Evolutionary conservation across 2,888 invertebrate species (phyloP).

Genomic region (Neocrepidodera transversa): DNA sequence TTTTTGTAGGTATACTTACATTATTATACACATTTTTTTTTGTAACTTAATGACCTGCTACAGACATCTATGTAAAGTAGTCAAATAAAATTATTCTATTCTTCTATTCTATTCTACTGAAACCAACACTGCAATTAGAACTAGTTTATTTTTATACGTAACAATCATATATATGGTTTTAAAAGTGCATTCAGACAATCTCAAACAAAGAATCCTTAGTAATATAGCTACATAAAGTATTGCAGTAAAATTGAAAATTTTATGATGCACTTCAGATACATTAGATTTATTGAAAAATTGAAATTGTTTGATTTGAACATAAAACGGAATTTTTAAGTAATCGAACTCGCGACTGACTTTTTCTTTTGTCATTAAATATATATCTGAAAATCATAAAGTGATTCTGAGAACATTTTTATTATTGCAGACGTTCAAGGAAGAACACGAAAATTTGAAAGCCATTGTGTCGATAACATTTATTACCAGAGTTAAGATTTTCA

Average conservation of each 20-base stretch:
- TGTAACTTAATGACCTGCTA: too few species aligned
- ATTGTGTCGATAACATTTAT: too few species aligned
- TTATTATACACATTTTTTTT: too few species aligned
- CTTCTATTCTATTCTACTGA: too few species aligned
- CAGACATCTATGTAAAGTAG: too few species aligned
- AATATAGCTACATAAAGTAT: constrained; percentile 44
- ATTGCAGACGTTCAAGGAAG: too few species aligned
- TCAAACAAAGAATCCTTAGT: constrained; percentile 39
- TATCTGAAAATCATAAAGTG: not conserved
- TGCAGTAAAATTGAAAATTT: constrained; percentile 49
- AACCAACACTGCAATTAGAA: constrained; percentile 2
- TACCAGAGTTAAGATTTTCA: too few species aligned
- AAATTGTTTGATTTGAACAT: constrained; percentile 19
- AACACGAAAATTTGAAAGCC: too few species aligned
- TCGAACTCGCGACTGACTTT: not conserved
- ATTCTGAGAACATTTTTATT: not conserved
- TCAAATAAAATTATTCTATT: too few species aligned
- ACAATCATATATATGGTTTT: constrained; percentile 46
- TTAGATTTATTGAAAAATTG: constrained; percentile 33
- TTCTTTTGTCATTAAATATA: not conserved
- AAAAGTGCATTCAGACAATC: constrained; percentile 38
- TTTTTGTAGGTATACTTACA: too few species aligned
- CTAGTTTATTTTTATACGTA: constrained; percentile 39
- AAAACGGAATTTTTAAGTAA: constrained; percentile 21
- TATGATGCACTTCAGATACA: constrained; percentile 44